These are phyloP conservation scores for Phalanger gymnotis DNA, from an alignment of 2,797 vertebrate species.

Conservation along the genomic window DNA sequence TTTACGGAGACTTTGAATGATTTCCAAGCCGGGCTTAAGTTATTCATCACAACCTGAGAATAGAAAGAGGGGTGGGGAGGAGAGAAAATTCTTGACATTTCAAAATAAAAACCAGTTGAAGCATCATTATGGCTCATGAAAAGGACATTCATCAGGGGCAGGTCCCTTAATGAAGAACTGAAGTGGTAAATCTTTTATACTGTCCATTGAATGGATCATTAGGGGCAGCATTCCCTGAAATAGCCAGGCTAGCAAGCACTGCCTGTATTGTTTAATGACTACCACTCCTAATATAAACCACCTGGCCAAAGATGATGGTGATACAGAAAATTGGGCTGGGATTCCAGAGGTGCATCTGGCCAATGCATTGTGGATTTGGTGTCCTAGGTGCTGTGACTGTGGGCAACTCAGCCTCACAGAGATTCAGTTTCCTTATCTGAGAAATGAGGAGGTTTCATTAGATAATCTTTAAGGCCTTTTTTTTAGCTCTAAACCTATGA, in stretches of 20 bases:
- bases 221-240: background rate
- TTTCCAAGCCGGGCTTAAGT: slow-evolving; percentile 98
- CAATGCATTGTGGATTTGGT: background rate
- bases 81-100: slow-evolving; percentile 47
- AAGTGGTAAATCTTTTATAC: slow-evolving; percentile 5
- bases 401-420: background rate
- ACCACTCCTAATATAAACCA: background rate
- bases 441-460: background rate
- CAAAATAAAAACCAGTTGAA: slow-evolving; percentile 61
- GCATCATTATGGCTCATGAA: slow-evolving; percentile 35
- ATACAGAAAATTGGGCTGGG: background rate
- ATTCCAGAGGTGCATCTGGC: slow-evolving; percentile 5
- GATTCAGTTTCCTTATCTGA: background rate
- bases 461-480: background rate
- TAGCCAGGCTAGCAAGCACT: background rate
- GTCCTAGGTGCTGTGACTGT: background rate
- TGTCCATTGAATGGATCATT: background rate
- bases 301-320: background rate
- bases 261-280: slow-evolving; percentile 15
- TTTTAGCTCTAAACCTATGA: background rate
- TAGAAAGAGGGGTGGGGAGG: slow-evolving; percentile 39
- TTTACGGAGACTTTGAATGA: slow-evolving; percentile 99
- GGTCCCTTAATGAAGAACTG: slow-evolving; percentile 47
- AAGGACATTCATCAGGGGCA: background rate
- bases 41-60: slow-evolving; percentile 97